Evolutionary conservation across 2,888 invertebrate species (phyloP), one percentile per base, ranked within the genome.

Genomic region (Isotomurus palustris): DNA sequence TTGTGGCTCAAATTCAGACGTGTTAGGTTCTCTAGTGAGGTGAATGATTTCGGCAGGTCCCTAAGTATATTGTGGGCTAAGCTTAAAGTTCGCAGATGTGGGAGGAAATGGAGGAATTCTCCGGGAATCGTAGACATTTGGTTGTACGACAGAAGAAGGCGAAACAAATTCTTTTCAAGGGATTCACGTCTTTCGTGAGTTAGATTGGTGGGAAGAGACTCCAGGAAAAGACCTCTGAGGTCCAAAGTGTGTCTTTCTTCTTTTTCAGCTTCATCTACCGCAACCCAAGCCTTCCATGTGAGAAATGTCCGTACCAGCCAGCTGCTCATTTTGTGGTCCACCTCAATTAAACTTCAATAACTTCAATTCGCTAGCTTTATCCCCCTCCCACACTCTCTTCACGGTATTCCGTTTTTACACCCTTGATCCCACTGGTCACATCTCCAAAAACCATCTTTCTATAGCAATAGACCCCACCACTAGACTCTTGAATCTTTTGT

Each of bases 1-100:
- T 61, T 61, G 25, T 55, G 55, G 38, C 61, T 58, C 1, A 61
- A 52, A 44, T 61, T 61, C 5, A 61, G 36, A 4, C 35, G 22
- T 4, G 44, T 51, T 10, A 61, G 28, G 35, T 38, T 38, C 22
- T 19, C 36, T 44, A 53, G 12, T 12, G 41, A 40, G 17, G 53
- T 48, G 14, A 58, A 35, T 6, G 32, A 43, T 17, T 41, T 41
- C 3, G 58, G 58, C 12, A 58, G 25, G 17, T 48, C 28, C 19
- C 17, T 47, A 10, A 58, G 44, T 12, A n/a, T n/a, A 38, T 58
- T 58, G 28, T 44, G 36, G 53, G 55, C 51, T 1, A 60, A 24
- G 5, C 52, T 21, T 3, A 60, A 35, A 6, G 28, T 29, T 40
- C 44, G 38, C 5, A 56, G 35, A 17, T 48, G 25, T 35, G 32